These are phyloP conservation scores for Acrocephalus arundinaceus DNA, from an alignment of 2,113 vertebrate genomes.

Conservation along the genomic window DNA sequence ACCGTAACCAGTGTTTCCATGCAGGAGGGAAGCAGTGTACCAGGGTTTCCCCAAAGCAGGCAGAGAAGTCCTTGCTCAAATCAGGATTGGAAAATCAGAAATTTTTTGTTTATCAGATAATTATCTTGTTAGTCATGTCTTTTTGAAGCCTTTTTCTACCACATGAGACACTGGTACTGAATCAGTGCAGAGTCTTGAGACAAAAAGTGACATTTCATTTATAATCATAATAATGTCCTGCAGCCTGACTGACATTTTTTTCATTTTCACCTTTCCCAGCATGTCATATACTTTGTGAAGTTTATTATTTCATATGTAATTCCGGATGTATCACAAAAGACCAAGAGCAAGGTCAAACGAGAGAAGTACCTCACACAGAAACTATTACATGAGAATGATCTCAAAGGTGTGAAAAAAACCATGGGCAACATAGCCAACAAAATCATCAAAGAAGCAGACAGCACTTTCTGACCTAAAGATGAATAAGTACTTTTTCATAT, in stretches of 20 bases:
- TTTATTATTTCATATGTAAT: conserved; percentile 88
- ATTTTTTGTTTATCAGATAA: neutral
- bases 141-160: neutral
- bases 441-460: conserved; percentile 24
- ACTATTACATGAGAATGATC: conserved; percentile 85
- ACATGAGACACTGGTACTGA: neutral
- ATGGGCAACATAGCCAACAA: conserved; percentile 61
- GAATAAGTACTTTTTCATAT: conserved; percentile 43
- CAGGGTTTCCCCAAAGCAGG: neutral
- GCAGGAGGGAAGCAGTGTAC: neutral
- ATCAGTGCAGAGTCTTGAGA: neutral
- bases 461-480: conserved; percentile 54
- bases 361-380: conserved; percentile 92
- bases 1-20: neutral
- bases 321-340: conserved; percentile 84
- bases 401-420: conserved; percentile 80
- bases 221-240: neutral
- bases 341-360: conserved; percentile 89
- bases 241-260: conserved; percentile 8
- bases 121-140: neutral
- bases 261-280: conserved; percentile 75
- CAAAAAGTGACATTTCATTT: neutral
- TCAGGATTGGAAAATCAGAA: neutral
- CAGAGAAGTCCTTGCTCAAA: neutral
- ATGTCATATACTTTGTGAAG: conserved; percentile 90